phyloP scores from a whole-genome alignment of 2,797 vertebrate species.

The Thalassophryne amazonica region DNA sequence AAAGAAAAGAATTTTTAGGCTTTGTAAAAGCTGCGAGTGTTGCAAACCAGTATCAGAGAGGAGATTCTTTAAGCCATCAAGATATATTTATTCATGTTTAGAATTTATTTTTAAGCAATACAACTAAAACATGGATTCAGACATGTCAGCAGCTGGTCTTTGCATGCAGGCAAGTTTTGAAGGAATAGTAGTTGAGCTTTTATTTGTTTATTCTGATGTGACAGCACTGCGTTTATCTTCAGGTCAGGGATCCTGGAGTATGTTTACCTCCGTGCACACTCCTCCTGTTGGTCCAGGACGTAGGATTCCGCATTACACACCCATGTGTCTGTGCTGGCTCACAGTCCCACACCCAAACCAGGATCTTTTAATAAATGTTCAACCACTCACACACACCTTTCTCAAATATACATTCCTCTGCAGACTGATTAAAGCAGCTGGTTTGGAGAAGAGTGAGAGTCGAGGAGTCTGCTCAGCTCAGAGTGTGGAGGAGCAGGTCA shows the following conservation, averaged over 20 bases:
- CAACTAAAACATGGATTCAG: too few relatives aligned
- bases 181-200: neutral
- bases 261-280: constrained; percentile 61
- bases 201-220: constrained; percentile 44
- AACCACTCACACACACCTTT: constrained; percentile 81
- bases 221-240: constrained; percentile 32
- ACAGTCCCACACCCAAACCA: constrained; percentile 78
- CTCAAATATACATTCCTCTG: constrained; percentile 79
- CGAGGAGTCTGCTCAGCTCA: constrained; percentile 1
- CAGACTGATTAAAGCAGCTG: constrained; percentile 73
- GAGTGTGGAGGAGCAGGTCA: constrained; percentile 1
- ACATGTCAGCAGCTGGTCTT: too few relatives aligned
- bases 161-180: too few relatives aligned
- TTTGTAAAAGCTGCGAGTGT: too few relatives aligned
- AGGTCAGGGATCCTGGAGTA: constrained; percentile 63
- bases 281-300: constrained; percentile 58
- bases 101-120: too few relatives aligned
- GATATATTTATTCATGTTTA: too few relatives aligned
- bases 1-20: too few relatives aligned
- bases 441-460: constrained; percentile 25
- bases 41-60: neutral
- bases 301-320: constrained; percentile 69
- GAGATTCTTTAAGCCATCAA: too few relatives aligned
- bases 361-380: constrained; percentile 83
- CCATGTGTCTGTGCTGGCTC: constrained; percentile 27